Base-by-base conservation (phyloP, 2,888 invertebrate species). In the Chesias legatella region DNA sequence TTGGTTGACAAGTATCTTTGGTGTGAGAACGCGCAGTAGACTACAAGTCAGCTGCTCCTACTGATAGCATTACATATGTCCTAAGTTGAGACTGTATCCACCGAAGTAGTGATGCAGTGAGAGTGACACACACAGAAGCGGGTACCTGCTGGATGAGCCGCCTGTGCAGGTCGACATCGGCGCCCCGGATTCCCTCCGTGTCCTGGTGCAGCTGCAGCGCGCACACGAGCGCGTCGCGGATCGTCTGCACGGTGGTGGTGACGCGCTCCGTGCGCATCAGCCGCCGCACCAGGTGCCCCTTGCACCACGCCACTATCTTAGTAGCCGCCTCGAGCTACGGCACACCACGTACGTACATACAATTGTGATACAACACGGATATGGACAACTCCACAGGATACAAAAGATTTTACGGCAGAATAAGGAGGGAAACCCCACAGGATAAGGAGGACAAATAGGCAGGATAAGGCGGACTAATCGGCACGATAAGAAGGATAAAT, bases 231-330 rank as follows among this genome's bases (percentile, higher is more conserved):
- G 95, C 94, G 67, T 95, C 95, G 68, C 91, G 89, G 55, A 96
- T 94, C 2, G 94, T 95, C 77, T 93, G 92, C 56, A 95, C 94
- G 9, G 95, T 90, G 40, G 90, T 89, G 73, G 94, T 93, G 7
- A 97, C 94, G 58, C 94, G 92, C 60, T 94, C 94, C 0, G 97
- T 95, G 58, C 89, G 90, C 82, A 97, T 91, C 35, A 98, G 88
- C 27, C 96, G 90, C 32, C 98, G 91, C 10, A 94, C 93, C 37
- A 98, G 84, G 73, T 91, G 97, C 0, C 98, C 97, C 60, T 92
- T 92, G 11, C 89, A 91, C 57, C 85, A 84, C 6, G 94, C 93
- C 53, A 91, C 92, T 43, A 95, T 92, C 51, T 83, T 80, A 11
- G 90, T 90, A 8, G 93, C 94, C 2, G 95, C 94, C 56, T 60